Percentiles rank a stretch among this genome's conserved stretches.
Conservation (phyloP, 2,113 vertebrate genomes). For the Mus spicilegus region DNA sequence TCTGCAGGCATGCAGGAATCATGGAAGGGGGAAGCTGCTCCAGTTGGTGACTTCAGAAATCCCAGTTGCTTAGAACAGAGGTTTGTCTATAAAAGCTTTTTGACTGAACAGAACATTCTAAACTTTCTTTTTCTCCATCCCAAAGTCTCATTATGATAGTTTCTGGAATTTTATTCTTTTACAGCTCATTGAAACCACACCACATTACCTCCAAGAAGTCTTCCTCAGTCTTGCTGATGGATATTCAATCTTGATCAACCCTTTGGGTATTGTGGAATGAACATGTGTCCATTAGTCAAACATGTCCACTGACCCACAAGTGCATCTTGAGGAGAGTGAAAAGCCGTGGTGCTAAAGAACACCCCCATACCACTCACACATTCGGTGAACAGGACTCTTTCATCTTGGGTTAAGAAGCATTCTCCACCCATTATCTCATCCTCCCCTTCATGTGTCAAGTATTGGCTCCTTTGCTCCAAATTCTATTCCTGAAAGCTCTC, state of each 20-base stretch:
- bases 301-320: neutral
- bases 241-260: neutral
- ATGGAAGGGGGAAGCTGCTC: neutral
- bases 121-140: neutral
- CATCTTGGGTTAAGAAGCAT: slow-evolving; percentile 5
- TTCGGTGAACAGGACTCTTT: neutral
- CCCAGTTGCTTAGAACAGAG: neutral
- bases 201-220: neutral
- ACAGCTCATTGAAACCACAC: neutral
- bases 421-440: slow-evolving; percentile 15
- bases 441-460: neutral
- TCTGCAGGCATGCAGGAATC: neutral
- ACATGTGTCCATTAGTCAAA: neutral
- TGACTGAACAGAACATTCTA: neutral
- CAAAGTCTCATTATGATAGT: neutral
- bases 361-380: neutral
- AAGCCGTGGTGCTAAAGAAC: neutral
- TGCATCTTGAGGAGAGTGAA: neutral
- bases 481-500: slow-evolving; percentile 70
- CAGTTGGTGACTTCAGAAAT: neutral
- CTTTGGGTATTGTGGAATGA: neutral
- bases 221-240: neutral
- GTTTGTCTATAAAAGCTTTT: slow-evolving; percentile 18
- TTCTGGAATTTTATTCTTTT: slow-evolving; percentile 26
- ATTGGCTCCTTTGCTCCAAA: slow-evolving; percentile 66